Conservation (phyloP, 2,113 vertebrate species). For the Oxyura jamaicensis region DNA sequence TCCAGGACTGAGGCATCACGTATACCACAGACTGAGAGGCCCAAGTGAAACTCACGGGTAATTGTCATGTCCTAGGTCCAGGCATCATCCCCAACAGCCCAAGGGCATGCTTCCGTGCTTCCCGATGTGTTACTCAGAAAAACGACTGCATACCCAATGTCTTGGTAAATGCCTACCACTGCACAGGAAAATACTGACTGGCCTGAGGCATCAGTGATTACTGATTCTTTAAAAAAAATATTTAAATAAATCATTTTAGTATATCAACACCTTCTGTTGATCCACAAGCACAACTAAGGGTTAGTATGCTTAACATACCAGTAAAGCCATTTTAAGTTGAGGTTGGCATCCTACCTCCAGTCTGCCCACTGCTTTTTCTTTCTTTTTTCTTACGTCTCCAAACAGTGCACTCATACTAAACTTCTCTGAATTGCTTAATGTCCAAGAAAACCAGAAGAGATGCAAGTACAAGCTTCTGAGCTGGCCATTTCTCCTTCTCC, state of each 20-base stretch:
- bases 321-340: neutral
- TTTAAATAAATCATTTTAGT: neutral
- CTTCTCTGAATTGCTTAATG: neutral
- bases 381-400: neutral
- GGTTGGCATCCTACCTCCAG: neutral
- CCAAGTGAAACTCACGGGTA: accelerated
- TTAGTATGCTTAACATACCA: neutral
- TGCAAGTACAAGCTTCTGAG: neutral
- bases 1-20: neutral
- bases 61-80: neutral
- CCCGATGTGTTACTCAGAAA: neutral
- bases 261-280: neutral
- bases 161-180: neutral
- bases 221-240: neutral
- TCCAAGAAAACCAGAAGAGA: neutral
- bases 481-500: neutral
- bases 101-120: neutral
- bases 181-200: neutral
- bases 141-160: neutral
- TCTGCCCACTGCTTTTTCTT: neutral
- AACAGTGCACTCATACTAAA: neutral
- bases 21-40: accelerated
- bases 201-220: neutral
- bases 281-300: neutral
- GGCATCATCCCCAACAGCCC: accelerated